Percentiles rank a stretch among this genome's conserved stretches.
phyloP scores from a whole-genome alignment of 2,113 vertebrate genomes.

The Heterochromis multidens region DNA sequence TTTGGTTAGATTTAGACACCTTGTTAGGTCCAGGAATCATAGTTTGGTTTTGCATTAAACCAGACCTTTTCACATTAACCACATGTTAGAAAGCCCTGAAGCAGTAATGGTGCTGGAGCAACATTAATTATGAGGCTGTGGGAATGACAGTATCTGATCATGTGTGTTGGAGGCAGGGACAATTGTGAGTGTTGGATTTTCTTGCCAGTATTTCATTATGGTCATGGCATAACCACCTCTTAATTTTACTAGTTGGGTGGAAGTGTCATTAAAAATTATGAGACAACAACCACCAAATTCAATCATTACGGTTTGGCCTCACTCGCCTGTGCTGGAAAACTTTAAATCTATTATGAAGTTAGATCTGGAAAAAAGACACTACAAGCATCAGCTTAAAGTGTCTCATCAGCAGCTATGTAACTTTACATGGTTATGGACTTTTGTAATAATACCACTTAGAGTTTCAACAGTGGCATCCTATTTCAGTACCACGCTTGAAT shows the following conservation, averaged over 20 bases:
- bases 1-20: not conserved
- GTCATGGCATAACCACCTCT: not conserved
- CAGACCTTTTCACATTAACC: too few species aligned
- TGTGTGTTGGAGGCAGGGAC: not conserved
- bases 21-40: not conserved
- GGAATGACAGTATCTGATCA: not conserved
- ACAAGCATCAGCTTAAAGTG: too few species aligned
- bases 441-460: too few species aligned
- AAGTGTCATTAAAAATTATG: conserved; percentile 24
- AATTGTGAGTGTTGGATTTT: not conserved
- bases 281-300: conserved; percentile 13
- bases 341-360: not conserved
- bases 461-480: too few species aligned
- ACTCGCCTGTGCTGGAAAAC: not conserved
- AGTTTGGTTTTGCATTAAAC: too few species aligned
- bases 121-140: not conserved
- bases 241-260: not conserved
- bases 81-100: not conserved
- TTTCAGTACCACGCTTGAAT: too few species aligned
- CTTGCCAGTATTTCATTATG: conserved; percentile 10
- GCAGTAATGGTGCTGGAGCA: not conserved
- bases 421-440: too few species aligned
- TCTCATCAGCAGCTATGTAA: too few species aligned
- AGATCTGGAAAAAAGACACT: not conserved
- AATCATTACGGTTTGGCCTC: conserved; percentile 34